phyloP scores from a whole-genome alignment of 2,797 vertebrate genomes.

The Australoheros facetus region DNA sequence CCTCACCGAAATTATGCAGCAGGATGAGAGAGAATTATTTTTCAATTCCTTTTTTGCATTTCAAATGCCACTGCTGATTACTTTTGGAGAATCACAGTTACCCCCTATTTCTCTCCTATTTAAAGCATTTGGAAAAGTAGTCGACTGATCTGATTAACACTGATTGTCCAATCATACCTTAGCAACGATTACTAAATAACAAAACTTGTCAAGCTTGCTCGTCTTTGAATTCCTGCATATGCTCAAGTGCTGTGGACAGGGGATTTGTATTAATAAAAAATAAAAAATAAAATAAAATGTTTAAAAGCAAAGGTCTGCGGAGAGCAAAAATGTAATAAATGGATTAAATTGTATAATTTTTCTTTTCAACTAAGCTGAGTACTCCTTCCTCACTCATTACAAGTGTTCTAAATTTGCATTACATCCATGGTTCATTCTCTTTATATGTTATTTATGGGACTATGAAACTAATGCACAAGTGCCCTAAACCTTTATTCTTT shows the following conservation, averaged over 20 bases:
- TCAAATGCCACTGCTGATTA: conserved; percentile 29
- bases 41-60: conserved; percentile 40
- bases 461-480: neutral
- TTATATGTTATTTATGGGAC: neutral
- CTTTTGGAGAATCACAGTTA: conserved; percentile 26
- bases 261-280: neutral
- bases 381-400: neutral
- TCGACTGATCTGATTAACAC: conserved; percentile 11
- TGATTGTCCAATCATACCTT: neutral
- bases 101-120: neutral
- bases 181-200: neutral
- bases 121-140: conserved; percentile 4
- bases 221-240: conserved; percentile 1
- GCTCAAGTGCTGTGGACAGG: neutral
- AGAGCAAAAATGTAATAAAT: neutral
- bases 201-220: neutral
- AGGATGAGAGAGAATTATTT: conserved; percentile 21
- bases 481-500: neutral
- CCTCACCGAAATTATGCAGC: conserved; percentile 25
- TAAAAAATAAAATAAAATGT: no score
- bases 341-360: neutral
- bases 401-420: neutral
- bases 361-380: neutral
- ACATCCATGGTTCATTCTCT: neutral
- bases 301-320: neutral